Percentiles rank a stretch among this genome's conserved stretches.
phyloP scores from a whole-genome alignment of 92 coral and sea anemone genomes.

The Porites divaricata region DNA sequence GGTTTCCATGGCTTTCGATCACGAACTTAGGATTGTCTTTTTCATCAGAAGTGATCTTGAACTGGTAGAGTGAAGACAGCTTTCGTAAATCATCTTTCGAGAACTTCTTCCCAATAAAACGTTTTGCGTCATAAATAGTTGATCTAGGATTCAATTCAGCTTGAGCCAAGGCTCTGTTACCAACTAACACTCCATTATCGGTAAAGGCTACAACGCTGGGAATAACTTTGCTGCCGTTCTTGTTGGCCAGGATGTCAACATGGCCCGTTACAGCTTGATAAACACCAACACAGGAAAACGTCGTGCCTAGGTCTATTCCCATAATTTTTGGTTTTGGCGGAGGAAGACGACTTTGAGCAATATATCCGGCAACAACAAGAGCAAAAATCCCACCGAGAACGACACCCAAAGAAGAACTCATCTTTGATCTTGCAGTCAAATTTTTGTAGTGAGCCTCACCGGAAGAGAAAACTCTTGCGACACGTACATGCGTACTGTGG shows the following conservation, averaged over 20 bases:
- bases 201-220: conserved; percentile 98
- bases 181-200: conserved; percentile 81
- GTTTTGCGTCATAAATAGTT: conserved; percentile 92
- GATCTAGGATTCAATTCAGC: conserved; percentile 91
- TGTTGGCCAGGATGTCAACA: conserved; percentile 87
- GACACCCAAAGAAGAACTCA: conserved; percentile 88
- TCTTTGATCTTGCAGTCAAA: conserved; percentile 22
- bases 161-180: conserved; percentile 86
- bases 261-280: conserved; percentile 95
- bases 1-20: conserved; percentile 59
- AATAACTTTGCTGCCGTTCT: conserved; percentile 85
- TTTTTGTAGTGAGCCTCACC: conserved; percentile 5
- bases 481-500: conserved; percentile 93
- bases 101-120: conserved; percentile 91
- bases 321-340: conserved; percentile 97
- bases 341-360: conserved; percentile 98
- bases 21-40: conserved; percentile 69
- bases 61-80: conserved; percentile 74
- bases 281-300: conserved; percentile 93
- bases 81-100: conserved; percentile 78
- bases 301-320: conserved; percentile 95
- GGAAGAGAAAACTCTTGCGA: conserved; percentile 49
- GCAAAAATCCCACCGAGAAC: conserved; percentile 87
- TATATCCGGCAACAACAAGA: conserved; percentile 96
- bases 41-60: conserved; percentile 79